Evolutionary conservation across 2,113 vertebrate genomes (phyloP), one percentile per base, ranked within the genome.

Genomic region (Elachura formosa): DNA sequence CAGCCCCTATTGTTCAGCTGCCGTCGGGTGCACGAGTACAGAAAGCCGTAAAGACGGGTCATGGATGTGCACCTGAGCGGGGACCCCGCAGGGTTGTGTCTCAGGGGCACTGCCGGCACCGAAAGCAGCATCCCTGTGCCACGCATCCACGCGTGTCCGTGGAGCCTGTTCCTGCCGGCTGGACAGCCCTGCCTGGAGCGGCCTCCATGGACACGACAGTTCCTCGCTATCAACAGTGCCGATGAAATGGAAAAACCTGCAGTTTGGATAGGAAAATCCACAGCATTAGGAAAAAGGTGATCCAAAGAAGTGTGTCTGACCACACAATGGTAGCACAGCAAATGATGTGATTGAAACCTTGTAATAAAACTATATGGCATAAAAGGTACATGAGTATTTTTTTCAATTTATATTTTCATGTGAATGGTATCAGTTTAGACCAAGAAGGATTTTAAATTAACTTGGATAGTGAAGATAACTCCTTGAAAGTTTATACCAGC

Each of bases 221-320:
- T 64, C 26, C 36, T 36, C 1, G 1, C 40, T 4, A 1, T 2
- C 38, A 2, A 1, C 36, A n/a, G 29, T 19, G 33, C 12, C 2
- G 12, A 3, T 3, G n/a, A 5, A 56, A 33, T 3, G 62, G 29
- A 36, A 83, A 58, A 67, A 14, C 51, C 29, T 31, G 18, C 6
- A 5, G 14, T 20, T 24, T 22, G 63, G 13, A 9, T 20, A 23
- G 71, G 33, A 78, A 51, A 45, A 14, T 14, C 5, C 29, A 15
- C 49, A 25, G 40, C 59, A 1, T 55, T 28, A 43, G 38, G 14
- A 73, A 58, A 58, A 66, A 48, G 46, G 28, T 31, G 12, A 10
- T 54, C 51, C 21, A 15, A 4, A 3, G 3, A 48, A 66, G 20
- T 29, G 17, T 0, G 3, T 20, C 63, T 41, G 29, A n/a, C 38